These are phyloP conservation scores for Enteromius anoplus DNA, from an alignment of 2,797 vertebrate species.

Conservation along the genomic window DNA sequence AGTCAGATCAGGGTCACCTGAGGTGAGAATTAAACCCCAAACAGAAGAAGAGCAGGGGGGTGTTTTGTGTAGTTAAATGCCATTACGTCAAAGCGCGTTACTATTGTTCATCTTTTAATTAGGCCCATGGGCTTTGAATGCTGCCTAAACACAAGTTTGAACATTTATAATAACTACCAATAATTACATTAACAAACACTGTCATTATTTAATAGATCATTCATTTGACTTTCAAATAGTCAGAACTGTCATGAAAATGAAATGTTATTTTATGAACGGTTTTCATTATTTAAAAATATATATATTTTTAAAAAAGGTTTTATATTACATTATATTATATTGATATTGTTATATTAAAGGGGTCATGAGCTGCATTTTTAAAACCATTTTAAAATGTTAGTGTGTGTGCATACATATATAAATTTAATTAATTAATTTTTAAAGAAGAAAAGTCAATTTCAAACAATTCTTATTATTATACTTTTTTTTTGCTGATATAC, in stretches of 20 bases:
- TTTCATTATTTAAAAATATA: background rate
- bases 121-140: background rate
- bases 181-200: background rate
- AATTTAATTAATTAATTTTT: no score
- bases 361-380: no score
- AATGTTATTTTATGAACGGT: background rate
- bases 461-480: background rate
- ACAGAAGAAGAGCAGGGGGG: background rate
- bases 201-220: background rate
- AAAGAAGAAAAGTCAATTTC: background rate
- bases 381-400: no score
- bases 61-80: background rate
- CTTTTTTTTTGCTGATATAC: background rate
- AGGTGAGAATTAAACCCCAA: slow-evolving; percentile 12
- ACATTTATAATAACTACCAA: background rate
- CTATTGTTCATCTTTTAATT: slow-evolving; percentile 9
- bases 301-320: no score
- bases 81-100: background rate
- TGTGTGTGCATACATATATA: no score
- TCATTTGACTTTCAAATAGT: background rate
- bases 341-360: no score
- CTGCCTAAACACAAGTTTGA: slow-evolving; percentile 5
- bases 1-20: slow-evolving; percentile 24
- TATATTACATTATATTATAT: no score
- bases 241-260: background rate